phyloP scores from a whole-genome alignment of 2,113 vertebrate genomes.

The Sigmodon hispidus region DNA sequence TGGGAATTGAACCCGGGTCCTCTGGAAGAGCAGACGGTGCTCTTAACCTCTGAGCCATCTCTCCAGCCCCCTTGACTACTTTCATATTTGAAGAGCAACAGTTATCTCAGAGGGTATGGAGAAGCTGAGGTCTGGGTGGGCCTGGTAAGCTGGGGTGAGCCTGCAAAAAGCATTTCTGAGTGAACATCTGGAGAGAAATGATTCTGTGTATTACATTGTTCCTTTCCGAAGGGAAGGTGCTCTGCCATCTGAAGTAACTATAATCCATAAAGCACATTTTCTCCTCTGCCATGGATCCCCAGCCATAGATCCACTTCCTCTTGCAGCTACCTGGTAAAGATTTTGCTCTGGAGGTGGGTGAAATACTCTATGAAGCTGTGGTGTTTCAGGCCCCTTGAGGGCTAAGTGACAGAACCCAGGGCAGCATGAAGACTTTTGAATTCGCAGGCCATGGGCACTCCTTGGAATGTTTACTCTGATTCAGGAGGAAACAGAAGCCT shows the following conservation, averaged over 20 bases:
- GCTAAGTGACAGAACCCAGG: slow-evolving; percentile 58
- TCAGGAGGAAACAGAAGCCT: neutral
- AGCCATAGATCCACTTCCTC: neutral
- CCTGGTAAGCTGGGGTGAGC: neutral
- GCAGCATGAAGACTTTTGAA: slow-evolving; percentile 55
- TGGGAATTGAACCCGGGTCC: no score
- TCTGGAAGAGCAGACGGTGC: no score
- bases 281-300: neutral
- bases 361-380: slow-evolving; percentile 48
- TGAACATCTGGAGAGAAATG: slow-evolving; percentile 47
- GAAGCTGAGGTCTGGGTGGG: neutral
- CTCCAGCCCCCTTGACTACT: no score
- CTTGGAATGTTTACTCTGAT: neutral
- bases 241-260: slow-evolving; percentile 60
- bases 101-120: neutral
- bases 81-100: neutral
- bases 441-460: neutral
- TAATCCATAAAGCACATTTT: neutral
- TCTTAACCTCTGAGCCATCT: no score
- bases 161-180: slow-evolving; percentile 61
- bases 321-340: neutral
- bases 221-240: slow-evolving; percentile 4
- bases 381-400: slow-evolving; percentile 48
- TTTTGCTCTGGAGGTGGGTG: neutral
- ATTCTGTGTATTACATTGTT: slow-evolving; percentile 50